A percentile compares a stretch with the other conserved stretches of the same genome.
Evolutionary conservation across 1,140 invertebrate genomes (phyloP).

Genomic region (Drosophila sp.): DNA sequence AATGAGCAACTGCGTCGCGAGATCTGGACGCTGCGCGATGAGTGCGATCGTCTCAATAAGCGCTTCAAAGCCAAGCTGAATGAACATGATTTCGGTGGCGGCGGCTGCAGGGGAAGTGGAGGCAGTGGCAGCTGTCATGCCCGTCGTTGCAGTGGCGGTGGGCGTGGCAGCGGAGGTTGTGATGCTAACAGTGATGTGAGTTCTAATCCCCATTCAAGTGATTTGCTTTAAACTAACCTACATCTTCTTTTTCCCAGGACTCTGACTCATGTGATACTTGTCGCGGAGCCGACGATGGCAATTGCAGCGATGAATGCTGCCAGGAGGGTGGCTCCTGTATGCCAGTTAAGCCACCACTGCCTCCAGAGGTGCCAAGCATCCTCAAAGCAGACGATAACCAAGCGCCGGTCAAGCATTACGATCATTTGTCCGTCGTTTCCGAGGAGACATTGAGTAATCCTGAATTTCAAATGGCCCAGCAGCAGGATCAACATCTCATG

Average conservation of each 20-base stretch:
- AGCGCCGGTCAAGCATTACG: constrained; percentile 86
- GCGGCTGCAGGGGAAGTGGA: constrained; percentile 67
- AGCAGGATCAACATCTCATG: constrained; percentile 52
- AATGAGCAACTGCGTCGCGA: constrained; percentile 93
- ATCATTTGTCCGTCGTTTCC: constrained; percentile 89
- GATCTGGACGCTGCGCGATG: constrained; percentile 93
- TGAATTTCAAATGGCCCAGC: constrained; percentile 68
- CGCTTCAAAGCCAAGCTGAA: constrained; percentile 74
- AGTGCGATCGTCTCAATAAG: constrained; percentile 93
- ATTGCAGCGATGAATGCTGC: constrained; percentile 79
- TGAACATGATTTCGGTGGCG: constrained; percentile 66
- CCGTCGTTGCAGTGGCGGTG: constrained; percentile 53
- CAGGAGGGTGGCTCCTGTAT: constrained; percentile 69
- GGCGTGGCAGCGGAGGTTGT: constrained; percentile 70
- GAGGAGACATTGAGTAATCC: constrained; percentile 87
- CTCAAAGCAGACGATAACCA: constrained; percentile 81
- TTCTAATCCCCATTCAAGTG: neutral
- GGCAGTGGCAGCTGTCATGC: constrained; percentile 59
- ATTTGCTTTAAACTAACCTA: too few relatives aligned
- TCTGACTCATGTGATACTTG: constrained; percentile 84
- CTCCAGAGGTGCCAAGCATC: constrained; percentile 49
- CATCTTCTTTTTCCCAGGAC: constrained; percentile 47
- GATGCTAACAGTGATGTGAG: constrained; percentile 80
- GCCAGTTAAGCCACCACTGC: constrained; percentile 52
- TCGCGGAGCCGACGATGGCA: constrained; percentile 77